Percentiles rank a stretch among this genome's conserved stretches.
phyloP scores from a whole-genome alignment of 1,140 invertebrate species.

The Camponotus pennsylvanicus region DNA sequence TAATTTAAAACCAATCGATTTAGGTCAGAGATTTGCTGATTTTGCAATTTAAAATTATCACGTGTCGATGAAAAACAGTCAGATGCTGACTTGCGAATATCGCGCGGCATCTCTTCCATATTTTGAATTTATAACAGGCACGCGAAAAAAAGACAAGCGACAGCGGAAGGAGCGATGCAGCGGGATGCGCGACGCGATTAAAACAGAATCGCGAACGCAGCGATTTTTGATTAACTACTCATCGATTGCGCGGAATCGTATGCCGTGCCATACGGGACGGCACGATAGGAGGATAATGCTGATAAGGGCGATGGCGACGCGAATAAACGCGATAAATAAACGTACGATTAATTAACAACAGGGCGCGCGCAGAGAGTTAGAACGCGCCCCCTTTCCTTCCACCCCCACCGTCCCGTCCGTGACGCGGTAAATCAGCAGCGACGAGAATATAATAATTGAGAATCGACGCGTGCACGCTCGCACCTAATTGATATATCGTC shows the following conservation, averaged over 20 bases:
- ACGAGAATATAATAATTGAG: conserved; percentile 71
- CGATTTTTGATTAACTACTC: conserved; percentile 38
- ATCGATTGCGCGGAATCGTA: conserved; percentile 32
- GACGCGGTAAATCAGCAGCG: conserved; percentile 61
- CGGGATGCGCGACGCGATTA: not conserved
- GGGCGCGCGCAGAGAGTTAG: not conserved
- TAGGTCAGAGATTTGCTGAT: not conserved
- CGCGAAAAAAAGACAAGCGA: not conserved
- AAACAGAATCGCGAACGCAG: conserved; percentile 17
- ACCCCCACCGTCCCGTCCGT: conserved; percentile 25
- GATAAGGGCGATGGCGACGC: conserved; percentile 26
- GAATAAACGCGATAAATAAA: conserved; percentile 51
- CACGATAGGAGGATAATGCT: conserved; percentile 35
- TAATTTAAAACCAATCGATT: conserved; percentile 1
- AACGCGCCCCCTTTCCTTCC: no score
- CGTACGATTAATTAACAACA: conserved; percentile 69
- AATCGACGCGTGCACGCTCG: conserved; percentile 59
- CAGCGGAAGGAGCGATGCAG: not conserved
- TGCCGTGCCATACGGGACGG: not conserved
- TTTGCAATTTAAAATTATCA: not conserved
- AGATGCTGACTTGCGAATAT: not conserved
- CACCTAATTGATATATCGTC: conserved; percentile 71
- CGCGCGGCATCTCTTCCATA: not conserved
- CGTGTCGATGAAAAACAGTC: not conserved
- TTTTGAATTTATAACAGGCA: not conserved